phyloP scores from a whole-genome alignment of 2,113 vertebrate genomes.

The Colossoma macropomum region DNA sequence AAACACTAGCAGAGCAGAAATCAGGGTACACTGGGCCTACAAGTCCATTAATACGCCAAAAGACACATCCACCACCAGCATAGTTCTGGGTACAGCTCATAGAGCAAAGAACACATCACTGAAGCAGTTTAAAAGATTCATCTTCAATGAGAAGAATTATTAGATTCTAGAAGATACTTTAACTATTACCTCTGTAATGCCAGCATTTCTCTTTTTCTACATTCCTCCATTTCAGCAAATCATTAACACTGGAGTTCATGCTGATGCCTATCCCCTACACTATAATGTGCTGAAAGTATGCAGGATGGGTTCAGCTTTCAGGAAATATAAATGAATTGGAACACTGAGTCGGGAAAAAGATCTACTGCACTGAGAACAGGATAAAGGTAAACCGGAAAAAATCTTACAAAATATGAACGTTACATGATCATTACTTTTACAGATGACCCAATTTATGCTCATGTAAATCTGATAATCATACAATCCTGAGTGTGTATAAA shows the following conservation, averaged over 20 bases:
- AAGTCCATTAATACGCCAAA: slow-evolving; percentile 37
- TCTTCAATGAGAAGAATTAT: background rate
- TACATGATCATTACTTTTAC: too few relatives aligned
- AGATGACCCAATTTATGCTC: too few relatives aligned
- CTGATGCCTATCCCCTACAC: background rate
- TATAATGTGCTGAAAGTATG: background rate
- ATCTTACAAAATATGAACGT: background rate
- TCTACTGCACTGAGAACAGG: background rate
- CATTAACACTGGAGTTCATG: background rate
- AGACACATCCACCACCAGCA: too few relatives aligned
- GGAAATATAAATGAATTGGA: background rate
- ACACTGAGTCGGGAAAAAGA: background rate
- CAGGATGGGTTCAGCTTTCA: background rate
- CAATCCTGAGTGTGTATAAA: background rate
- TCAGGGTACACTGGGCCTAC: background rate
- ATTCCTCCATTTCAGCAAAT: background rate
- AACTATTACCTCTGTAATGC: background rate
- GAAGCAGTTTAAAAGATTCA: background rate
- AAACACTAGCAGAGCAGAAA: slow-evolving; percentile 11
- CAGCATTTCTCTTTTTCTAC: background rate
- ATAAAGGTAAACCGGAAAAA: background rate
- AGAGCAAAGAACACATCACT: background rate
- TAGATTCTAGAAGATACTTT: background rate
- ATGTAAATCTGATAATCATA: too few relatives aligned
- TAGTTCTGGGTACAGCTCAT: background rate